A percentile compares a stretch with the other conserved stretches of the same genome.
phyloP scores from a whole-genome alignment of 2,113 vertebrate genomes.

The Danionella cerebrum region DNA sequence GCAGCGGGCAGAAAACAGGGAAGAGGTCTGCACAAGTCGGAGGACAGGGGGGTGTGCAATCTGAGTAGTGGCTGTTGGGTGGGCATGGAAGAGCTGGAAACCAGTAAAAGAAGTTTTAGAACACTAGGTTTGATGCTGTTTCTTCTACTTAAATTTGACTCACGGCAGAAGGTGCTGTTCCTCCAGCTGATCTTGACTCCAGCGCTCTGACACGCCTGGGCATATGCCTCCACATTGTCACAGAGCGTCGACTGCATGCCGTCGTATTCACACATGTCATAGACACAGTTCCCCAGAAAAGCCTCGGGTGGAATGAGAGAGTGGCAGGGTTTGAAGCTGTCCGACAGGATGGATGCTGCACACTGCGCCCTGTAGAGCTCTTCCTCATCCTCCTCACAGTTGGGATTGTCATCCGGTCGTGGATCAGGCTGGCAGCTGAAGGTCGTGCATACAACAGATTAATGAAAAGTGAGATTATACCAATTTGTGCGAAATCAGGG shows the following conservation, averaged over 20 bases:
- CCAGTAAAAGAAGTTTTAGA: neutral
- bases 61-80: slow-evolving; percentile 64
- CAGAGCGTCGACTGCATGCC: slow-evolving; percentile 66
- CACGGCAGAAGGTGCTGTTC: slow-evolving; percentile 76
- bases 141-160: slow-evolving; percentile 41
- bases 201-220: slow-evolving; percentile 63
- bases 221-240: slow-evolving; percentile 68
- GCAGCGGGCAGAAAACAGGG: slow-evolving; percentile 59
- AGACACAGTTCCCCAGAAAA: slow-evolving; percentile 65
- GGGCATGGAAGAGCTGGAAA: slow-evolving; percentile 68
- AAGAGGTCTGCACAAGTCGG: slow-evolving; percentile 69
- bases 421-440: slow-evolving; percentile 65
- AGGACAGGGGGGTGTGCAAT: slow-evolving; percentile 66
- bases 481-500: no score
- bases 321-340: slow-evolving; percentile 62
- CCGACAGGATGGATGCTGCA: slow-evolving; percentile 38
- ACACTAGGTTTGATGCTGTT: neutral
- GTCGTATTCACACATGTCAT: slow-evolving; percentile 69
- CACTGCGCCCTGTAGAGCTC: slow-evolving; percentile 49
- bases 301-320: slow-evolving; percentile 41
- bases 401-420: slow-evolving; percentile 48
- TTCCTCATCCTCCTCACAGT: slow-evolving; percentile 54
- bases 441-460: neutral
- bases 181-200: slow-evolving; percentile 72
- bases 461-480: no score